phyloP scores from a whole-genome alignment of 2,888 invertebrate genomes.

The Philopedon plagiatum region DNA sequence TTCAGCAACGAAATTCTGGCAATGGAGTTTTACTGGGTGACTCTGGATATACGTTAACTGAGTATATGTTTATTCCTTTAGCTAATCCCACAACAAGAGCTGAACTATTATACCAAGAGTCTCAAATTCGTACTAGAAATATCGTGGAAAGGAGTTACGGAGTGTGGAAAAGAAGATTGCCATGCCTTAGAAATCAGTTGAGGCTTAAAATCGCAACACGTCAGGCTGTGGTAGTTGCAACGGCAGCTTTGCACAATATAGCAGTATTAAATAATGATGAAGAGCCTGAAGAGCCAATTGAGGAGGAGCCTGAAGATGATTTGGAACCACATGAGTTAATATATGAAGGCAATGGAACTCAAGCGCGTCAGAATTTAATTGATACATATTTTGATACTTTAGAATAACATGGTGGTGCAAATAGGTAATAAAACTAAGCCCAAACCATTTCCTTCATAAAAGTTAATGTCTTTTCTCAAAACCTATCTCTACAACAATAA shows the following conservation, averaged over 20 bases:
- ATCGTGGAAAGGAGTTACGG: slow-evolving; percentile 50
- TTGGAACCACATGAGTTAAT: no score
- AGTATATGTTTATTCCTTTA: slow-evolving; percentile 21
- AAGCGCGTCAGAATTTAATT: no score
- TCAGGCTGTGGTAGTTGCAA: slow-evolving; percentile 1
- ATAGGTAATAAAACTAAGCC: no score
- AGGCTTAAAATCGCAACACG: neutral
- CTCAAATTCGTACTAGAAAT: slow-evolving; percentile 47
- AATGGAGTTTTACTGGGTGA: neutral
- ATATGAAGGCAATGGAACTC: no score
- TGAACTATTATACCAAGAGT: slow-evolving; percentile 35
- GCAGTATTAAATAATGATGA: neutral
- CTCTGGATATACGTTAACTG: neutral
- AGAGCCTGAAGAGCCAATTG: no score
- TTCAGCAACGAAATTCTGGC: neutral
- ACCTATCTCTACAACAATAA: no score
- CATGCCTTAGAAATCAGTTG: slow-evolving; percentile 16
- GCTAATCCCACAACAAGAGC: slow-evolving; percentile 21
- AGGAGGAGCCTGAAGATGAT: no score
- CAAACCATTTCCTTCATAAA: no score
- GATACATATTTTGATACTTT: no score
- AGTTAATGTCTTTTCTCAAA: no score
- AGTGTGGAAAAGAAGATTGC: slow-evolving; percentile 54
- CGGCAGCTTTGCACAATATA: slow-evolving; percentile 22
- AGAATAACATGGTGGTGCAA: no score